These are phyloP conservation scores for Drosophila insularis DNA, from an alignment of 1,140 invertebrate genomes.

Conservation along the genomic window DNA sequence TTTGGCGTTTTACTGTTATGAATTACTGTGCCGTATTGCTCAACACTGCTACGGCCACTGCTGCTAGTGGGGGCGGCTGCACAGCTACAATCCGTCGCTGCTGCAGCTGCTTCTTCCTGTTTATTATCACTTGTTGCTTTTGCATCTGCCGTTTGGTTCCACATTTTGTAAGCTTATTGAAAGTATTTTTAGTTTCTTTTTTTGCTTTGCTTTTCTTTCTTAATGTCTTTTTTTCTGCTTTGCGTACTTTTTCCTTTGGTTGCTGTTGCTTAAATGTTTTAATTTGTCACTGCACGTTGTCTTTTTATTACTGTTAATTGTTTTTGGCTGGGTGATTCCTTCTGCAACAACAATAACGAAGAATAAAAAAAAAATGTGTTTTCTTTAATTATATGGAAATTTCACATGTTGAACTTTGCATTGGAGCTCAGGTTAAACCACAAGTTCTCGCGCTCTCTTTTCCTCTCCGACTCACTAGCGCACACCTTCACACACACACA, in stretches of 20 bases:
- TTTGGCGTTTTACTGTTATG: conserved; percentile 65
- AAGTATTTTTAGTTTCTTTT: conserved; percentile 55
- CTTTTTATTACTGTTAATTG: conserved; percentile 27
- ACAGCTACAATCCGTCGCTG: conserved; percentile 71
- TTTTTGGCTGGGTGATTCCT: conserved; percentile 22
- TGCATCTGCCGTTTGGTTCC: conserved; percentile 69
- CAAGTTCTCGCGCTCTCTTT: conserved; percentile 22
- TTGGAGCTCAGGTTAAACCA: conserved; percentile 50
- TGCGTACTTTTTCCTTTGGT: conserved; percentile 13
- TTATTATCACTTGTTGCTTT: conserved; percentile 26
- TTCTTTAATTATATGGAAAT: conserved; percentile 40
- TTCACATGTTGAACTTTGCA: conserved; percentile 49
- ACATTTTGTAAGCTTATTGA: conserved; percentile 75
- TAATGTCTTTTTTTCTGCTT: conserved; percentile 3
- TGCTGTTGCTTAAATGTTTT: conserved; percentile 21
- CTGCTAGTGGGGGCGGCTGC: conserved; percentile 49
- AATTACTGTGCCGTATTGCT: conserved; percentile 51
- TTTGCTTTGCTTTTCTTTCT: conserved; percentile 21
- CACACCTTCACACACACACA: conserved; percentile 27
- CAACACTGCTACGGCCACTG: conserved; percentile 58
- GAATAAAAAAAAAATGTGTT: conserved; percentile 32
- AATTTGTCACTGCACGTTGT: conserved; percentile 1
- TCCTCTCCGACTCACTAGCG: conserved; percentile 13
- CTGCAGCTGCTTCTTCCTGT: conserved; percentile 51
- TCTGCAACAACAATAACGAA: conserved; percentile 32